Base-by-base conservation (phyloP, 2,888 invertebrate species). In the Lasioglossum morio region DNA sequence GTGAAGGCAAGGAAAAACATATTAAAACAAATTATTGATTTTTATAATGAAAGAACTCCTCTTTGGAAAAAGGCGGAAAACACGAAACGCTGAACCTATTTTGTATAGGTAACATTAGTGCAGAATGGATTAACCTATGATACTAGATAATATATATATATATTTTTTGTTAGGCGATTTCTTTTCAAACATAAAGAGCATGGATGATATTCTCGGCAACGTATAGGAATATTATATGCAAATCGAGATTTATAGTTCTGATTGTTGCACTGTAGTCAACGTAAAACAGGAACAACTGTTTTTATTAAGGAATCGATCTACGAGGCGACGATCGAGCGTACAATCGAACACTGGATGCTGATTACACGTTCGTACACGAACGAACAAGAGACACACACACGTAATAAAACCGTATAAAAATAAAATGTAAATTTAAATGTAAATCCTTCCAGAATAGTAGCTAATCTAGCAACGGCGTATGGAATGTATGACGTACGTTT, bases 341-440 rank as follows among this genome's bases (percentile, higher is more conserved):
- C n/a, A 77, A 63, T 63, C 72, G 19, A 53, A 72, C 46, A 78
- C 74, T 34, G 57, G 43, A 23, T 63, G 77, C 79, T 57, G 74
- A 75, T 76, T 66, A 77, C 72, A 53, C 69, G 43, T 72, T 69
- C 66, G 48, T 74, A 23, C 70, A n/a, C 73, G 85, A 76, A 77
- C 53, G 74, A 53, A 79, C 63, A 75, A 77, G 57, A 79, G 48
- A 73, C 30, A 12, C 37, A 60, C 63, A 72, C 40, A 63, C 30
- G 30, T 40, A 63, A 82, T 60, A 53, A 43, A 81, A 79, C 37
- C 60, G 77, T 91, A 90, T 60, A 89, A 90, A 91, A 89, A 86
- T 89, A 89, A 90, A 87, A 89, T 85, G 66, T 63, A 63, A 63
- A 63, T 57, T 23, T 57, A 48, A 23, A 46, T 57, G 57, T 63